phyloP scores from a whole-genome alignment of 2,888 invertebrate species.

The Sphecodes monilicornis region DNA sequence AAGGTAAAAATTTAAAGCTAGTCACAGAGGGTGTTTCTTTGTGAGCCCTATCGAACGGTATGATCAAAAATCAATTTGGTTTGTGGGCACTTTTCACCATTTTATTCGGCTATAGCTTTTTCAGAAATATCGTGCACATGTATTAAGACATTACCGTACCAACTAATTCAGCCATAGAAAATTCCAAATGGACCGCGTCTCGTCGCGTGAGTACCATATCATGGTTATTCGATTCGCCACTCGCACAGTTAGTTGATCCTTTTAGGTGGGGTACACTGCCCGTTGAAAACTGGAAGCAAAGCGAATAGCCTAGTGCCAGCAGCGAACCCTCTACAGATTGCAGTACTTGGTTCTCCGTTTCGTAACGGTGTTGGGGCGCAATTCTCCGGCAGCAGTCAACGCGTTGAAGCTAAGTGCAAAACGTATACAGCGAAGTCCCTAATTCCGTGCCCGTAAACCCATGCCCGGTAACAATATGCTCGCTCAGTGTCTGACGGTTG shows the following conservation, averaged over 20 bases:
- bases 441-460: conserved; percentile 55
- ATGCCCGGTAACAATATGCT: conserved; percentile 50
- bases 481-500: conserved; percentile 54
- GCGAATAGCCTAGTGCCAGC: background rate
- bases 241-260: background rate
- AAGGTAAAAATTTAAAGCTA: too few relatives aligned
- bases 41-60: too few relatives aligned
- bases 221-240: background rate
- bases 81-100: too few relatives aligned
- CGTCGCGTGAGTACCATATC: background rate
- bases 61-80: too few relatives aligned
- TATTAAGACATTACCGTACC: too few relatives aligned
- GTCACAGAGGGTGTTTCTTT: too few relatives aligned
- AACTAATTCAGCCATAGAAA: too few relatives aligned
- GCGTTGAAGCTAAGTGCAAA: conserved; percentile 26
- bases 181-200: background rate
- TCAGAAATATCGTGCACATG: too few relatives aligned
- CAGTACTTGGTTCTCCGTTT: background rate
- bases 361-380: conserved; percentile 21
- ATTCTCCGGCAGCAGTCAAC: conserved; percentile 38
- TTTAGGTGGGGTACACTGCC: background rate
- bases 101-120: too few relatives aligned
- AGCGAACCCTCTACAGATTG: conserved; percentile 3
- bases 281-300: background rate
- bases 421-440: conserved; percentile 35